Base-by-base conservation (phyloP, 2,797 vertebrate genomes). In the Melopsittacus undulatus region DNA sequence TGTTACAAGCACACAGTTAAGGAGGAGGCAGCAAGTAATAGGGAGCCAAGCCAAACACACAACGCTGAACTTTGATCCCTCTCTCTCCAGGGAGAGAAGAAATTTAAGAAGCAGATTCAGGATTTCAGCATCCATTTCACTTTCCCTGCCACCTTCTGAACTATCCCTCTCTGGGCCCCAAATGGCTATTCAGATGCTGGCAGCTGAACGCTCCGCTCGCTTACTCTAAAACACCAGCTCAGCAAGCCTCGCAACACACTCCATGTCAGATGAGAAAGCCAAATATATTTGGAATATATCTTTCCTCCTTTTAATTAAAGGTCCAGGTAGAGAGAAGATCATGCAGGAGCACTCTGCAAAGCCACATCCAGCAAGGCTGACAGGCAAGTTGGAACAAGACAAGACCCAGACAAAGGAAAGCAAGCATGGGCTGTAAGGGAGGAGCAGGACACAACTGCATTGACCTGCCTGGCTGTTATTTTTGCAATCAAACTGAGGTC, bases 21-120 rank as follows among this genome's bases (percentile, higher is more conserved):
- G 82, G 79, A 96, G 78, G 48, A 75, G 86, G 30, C 76, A 67
- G 76, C 94, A 96, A 94, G 91, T 93, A 91, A 82, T 46, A 62
- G 73, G 78, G 76, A 86, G 94, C 88, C 56, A n/a, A 93, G 90
- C 67, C 90, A 95, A 95, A 86, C 83, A 90, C 36, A 13, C 72
- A 22, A 14, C 3, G 24, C 77, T 83, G 69, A 84, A 73, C 83
- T 92, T 21, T 10, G 17, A 74, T 84, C 89, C 82, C 89, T 83
- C 83, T 52, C 57, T 94, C 91, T 89, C 82, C 84, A 14, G 78
- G 80, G 80, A 84, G 40, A 23, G 83, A 79, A 76, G 81, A 86
- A 90, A 94, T 92, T 74, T 46, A 93, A 96, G 93, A 11, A 92
- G 85, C 96, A 93, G 82, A 90, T 87, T 91, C 80, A 93, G 79